Conservation (phyloP, 2,113 vertebrate genomes). For the Cnemophilus loriae region DNA sequence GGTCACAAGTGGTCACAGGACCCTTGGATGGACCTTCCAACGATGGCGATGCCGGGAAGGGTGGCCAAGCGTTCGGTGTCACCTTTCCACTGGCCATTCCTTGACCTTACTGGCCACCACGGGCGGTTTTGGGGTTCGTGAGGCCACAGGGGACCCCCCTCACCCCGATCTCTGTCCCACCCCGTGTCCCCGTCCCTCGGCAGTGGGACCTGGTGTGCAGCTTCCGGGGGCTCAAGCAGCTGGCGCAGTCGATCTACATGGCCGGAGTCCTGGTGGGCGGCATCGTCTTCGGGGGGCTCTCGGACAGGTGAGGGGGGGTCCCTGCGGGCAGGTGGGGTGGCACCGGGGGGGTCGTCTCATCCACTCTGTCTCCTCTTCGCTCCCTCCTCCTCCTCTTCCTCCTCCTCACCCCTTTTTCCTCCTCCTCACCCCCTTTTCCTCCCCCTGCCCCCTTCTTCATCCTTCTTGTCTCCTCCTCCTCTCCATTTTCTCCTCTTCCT, state of each 20-base stretch:
- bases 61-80: rapidly evolving
- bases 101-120: rapidly evolving
- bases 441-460: neutral
- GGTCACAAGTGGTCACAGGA: neutral
- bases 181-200: rapidly evolving
- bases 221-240: conserved; percentile 57
- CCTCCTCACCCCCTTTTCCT: neutral
- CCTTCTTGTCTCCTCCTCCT: neutral
- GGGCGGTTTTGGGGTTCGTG: rapidly evolving
- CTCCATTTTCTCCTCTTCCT: neutral
- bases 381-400: neutral
- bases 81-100: rapidly evolving
- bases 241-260: conserved; percentile 75
- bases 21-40: neutral
- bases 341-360: rapidly evolving
- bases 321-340: neutral
- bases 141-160: neutral
- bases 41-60: rapidly evolving
- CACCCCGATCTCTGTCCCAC: rapidly evolving
- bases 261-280: conserved; percentile 63
- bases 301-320: conserved; percentile 56
- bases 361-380: neutral
- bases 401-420: neutral
- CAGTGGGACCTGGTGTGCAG: conserved; percentile 75
- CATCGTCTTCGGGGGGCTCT: conserved; percentile 54